phyloP scores from a whole-genome alignment of 1,140 invertebrate genomes.

The Matsumurasca onukii region DNA sequence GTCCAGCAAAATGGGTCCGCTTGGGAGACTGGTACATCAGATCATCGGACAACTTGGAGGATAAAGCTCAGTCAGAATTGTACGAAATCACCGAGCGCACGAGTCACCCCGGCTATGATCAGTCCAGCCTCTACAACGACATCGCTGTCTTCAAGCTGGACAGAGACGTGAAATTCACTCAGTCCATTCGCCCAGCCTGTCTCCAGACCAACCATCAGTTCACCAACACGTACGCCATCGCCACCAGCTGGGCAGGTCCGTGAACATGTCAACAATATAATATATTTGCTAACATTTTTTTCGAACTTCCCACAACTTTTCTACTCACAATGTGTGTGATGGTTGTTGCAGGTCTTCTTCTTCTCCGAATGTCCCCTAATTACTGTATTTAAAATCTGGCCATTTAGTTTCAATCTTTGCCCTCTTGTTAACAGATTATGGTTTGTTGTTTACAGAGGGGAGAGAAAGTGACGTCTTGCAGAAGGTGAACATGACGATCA shows the following conservation, averaged over 20 bases:
- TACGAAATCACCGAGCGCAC: slow-evolving; percentile 40
- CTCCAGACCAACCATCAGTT: slow-evolving; percentile 44
- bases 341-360: no score
- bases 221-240: slow-evolving; percentile 35
- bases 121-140: slow-evolving; percentile 55
- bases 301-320: no score
- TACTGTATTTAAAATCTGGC: no score
- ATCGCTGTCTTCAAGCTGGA: slow-evolving; percentile 56
- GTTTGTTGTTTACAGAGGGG: no score
- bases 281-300: no score
- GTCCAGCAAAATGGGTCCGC: slow-evolving; percentile 27
- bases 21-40: slow-evolving; percentile 5
- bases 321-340: no score
- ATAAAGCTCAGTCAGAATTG: not conserved
- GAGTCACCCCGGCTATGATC: slow-evolving; percentile 50
- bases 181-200: slow-evolving; percentile 51
- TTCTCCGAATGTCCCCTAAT: no score
- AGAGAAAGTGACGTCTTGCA: slow-evolving; percentile 48
- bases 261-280: slow-evolving; percentile 47
- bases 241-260: slow-evolving; percentile 55
- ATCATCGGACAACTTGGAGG: not conserved
- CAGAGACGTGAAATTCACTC: slow-evolving; percentile 44
- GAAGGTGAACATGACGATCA: slow-evolving; percentile 27
- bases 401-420: no score
- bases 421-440: no score